These are phyloP conservation scores for Apteryx owenii DNA, from an alignment of 2,113 vertebrate genomes.

Conservation along the genomic window DNA sequence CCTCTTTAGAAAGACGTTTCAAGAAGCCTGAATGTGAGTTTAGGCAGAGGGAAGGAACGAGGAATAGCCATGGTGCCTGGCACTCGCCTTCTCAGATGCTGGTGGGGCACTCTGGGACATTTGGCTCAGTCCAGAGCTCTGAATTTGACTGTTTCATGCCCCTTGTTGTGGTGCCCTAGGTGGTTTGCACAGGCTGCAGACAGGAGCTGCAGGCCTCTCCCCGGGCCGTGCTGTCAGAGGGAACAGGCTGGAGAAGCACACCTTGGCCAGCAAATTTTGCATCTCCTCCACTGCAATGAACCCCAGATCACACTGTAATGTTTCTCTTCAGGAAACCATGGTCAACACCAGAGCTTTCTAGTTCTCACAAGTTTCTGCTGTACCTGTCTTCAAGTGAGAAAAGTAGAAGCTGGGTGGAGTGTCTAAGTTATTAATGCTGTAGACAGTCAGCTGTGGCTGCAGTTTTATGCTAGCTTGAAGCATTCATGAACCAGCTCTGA, in stretches of 20 bases:
- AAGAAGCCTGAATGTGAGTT: neutral
- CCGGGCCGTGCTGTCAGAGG: rapidly evolving
- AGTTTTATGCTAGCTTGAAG: neutral
- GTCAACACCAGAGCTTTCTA: neutral
- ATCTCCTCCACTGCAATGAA: neutral
- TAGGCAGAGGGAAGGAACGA: neutral
- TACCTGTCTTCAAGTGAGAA: neutral
- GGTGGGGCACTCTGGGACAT: rapidly evolving
- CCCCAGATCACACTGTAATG: rapidly evolving
- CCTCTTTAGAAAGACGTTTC: neutral
- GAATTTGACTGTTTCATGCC: neutral
- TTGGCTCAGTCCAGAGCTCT: neutral
- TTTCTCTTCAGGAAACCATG: neutral
- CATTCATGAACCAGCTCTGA: neutral
- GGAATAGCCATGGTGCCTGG: neutral
- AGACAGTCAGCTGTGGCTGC: neutral
- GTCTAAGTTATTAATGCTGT: neutral
- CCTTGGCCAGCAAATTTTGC: neutral
- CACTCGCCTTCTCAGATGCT: neutral
- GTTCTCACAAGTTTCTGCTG: neutral
- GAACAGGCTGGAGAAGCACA: rapidly evolving
- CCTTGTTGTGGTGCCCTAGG: rapidly evolving
- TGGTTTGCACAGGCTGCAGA: neutral
- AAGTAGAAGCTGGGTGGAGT: neutral
- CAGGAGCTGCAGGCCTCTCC: neutral